Evolutionary conservation across 2,113 vertebrate genomes (phyloP).

Genomic region (Chamaetylas fuelleborni): DNA sequence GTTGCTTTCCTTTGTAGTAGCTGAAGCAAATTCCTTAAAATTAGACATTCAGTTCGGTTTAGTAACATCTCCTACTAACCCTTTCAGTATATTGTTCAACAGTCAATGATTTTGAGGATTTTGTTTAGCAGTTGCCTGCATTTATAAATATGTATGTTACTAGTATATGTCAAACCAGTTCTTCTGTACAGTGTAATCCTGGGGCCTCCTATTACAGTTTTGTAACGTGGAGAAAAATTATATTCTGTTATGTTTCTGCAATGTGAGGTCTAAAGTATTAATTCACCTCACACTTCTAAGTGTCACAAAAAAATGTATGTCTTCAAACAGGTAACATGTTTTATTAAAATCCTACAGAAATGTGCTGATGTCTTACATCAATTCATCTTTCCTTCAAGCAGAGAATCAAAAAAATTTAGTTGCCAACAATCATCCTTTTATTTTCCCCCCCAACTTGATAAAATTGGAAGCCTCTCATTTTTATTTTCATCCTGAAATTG

Average conservation of each 20-base stretch:
- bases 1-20: neutral
- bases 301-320: neutral
- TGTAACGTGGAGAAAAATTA: neutral
- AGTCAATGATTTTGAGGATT: neutral
- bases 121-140: neutral
- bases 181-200: neutral
- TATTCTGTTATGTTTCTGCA: neutral
- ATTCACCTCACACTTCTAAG: neutral
- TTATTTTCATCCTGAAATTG: neutral
- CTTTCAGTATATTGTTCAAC: neutral
- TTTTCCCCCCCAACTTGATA: neutral
- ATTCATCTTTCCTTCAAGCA: neutral
- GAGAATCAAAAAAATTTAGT: neutral
- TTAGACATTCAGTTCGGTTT: neutral
- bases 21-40: neutral
- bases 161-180: neutral
- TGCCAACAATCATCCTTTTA: rapidly evolving
- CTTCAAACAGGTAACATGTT: neutral
- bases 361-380: neutral
- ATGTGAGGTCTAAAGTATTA: neutral
- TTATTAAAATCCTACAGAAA: neutral
- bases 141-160: neutral
- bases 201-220: neutral
- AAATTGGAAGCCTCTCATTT: neutral
- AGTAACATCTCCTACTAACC: neutral